Percentiles rank a stretch among this genome's conserved stretches.
Evolutionary conservation across 2,888 invertebrate genomes (phyloP).

Genomic region (Thymelicus sylvestris): DNA sequence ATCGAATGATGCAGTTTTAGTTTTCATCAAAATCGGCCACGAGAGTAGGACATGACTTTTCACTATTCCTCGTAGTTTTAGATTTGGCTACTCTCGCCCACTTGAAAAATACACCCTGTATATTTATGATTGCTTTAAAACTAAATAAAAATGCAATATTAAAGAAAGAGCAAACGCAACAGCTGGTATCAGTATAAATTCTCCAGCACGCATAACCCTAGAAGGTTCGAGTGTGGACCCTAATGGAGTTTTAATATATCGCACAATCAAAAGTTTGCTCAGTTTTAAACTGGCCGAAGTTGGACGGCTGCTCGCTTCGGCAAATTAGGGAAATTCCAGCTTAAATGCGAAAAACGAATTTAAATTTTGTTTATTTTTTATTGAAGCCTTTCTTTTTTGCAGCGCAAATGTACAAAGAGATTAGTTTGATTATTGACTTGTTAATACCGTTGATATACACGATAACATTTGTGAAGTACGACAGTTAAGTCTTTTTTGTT

Average conservation of each 20-base stretch:
- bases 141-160: not conserved
- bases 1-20: too few relatives aligned
- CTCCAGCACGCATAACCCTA: not conserved
- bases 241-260: constrained; percentile 39
- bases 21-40: too few relatives aligned
- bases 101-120: too few relatives aligned
- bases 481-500: too few relatives aligned
- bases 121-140: not conserved
- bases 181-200: not conserved
- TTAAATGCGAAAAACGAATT: constrained; percentile 25
- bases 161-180: not conserved
- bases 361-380: constrained; percentile 13
- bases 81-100: too few relatives aligned
- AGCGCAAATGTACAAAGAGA: not conserved
- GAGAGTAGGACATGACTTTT: too few relatives aligned
- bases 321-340: constrained; percentile 24
- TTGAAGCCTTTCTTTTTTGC: not conserved
- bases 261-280: constrained; percentile 39
- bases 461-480: too few relatives aligned
- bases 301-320: constrained; percentile 13
- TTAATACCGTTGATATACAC: too few relatives aligned
- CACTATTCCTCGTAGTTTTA: too few relatives aligned
- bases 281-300: constrained; percentile 39
- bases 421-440: too few relatives aligned
- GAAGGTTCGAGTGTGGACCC: constrained; percentile 5